These are phyloP conservation scores for Phytoseiulus persimilis DNA, from an alignment of 2,888 invertebrate genomes.

Conservation along the genomic window DNA sequence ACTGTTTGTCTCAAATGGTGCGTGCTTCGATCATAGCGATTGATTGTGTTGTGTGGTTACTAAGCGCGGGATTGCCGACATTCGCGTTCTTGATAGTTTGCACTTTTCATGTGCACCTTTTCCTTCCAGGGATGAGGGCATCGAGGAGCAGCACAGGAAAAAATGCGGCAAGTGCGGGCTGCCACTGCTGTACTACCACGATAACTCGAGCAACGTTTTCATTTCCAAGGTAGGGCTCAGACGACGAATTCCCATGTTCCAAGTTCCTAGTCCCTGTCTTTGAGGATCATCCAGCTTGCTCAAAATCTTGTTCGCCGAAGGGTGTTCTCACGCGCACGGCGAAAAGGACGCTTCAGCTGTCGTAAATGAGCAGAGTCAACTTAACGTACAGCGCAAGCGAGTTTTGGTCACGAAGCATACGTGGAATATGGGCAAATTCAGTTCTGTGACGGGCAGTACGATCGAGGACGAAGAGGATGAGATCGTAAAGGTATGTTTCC, in stretches of 20 bases:
- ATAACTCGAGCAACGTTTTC: constrained; percentile 10
- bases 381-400: constrained; percentile 69
- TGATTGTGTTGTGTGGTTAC: too few species aligned
- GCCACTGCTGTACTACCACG: constrained; percentile 18
- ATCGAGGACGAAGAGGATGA: constrained; percentile 99
- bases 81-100: too few species aligned
- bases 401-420: constrained; percentile 97
- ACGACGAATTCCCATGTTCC: too few species aligned
- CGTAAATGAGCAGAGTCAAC: constrained; percentile 45
- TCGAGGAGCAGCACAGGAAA: constrained; percentile 80
- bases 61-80: too few species aligned
- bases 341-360: constrained; percentile 40
- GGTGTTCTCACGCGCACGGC: constrained; percentile 25
- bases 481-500: constrained; percentile 76
- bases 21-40: neutral
- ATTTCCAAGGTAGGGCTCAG: constrained; percentile 26
- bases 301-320: constrained; percentile 39
- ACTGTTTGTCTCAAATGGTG: constrained; percentile 67
- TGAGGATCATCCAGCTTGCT: too few species aligned
- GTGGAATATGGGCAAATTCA: constrained; percentile 99
- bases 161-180: constrained; percentile 68
- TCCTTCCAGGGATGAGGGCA: constrained; percentile 65
- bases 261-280: too few species aligned
- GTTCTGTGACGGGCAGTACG: constrained; percentile 97
- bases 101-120: too few species aligned